Evolutionary conservation across 2,113 vertebrate species (phyloP), one percentile per base, ranked within the genome.

Genomic region (Cyanoramphus novaezelandiae): DNA sequence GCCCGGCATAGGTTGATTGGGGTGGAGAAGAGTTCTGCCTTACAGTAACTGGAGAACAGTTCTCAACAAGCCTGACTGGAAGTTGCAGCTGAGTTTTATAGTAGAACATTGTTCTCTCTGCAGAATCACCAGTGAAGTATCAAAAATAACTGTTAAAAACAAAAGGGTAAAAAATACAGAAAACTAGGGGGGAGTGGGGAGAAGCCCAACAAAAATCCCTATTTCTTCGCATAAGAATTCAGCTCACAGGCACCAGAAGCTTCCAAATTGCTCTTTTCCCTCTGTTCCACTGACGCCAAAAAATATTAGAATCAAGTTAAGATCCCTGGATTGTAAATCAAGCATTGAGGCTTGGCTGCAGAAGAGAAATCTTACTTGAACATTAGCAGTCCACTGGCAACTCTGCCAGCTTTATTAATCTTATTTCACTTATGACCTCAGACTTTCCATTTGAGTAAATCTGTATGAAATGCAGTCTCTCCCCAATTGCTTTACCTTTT

Each of bases 351-450:
- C 60, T 94, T 90, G 88, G 85, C 94, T 93, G 79, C 3, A 0
- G 75, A 90, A 85, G 81, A 95, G 90, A 82, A 52, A 46, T 95
- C 83, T 90, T 90, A 46, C 91, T 95, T 95, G 92, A 95, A 95
- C n/a, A 19, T 90, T 91, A 96, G 60, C 76, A 75, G 91, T 93
- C 78, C 72, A 85, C 80, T 92, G 53, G 69, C 83, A 91, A 84
- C 84, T 86, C 90, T 92, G 86, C 96, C 90, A 95, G 83, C 47
- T 52, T 97, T 95, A 88, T 90, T 98, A 90, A 97, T 97, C 97
- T 95, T 92, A 96, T 96, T 98, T 97, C 90, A 95, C 90, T 95
- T 87, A 62, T 97, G 94, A 97, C 97, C 96, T 97, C 95, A 97
- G 94, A 97, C 80, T 97, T 97, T 96, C 89, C 92, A 84, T 96